A percentile compares a stretch with the other conserved stretches of the same genome.
phyloP scores from a whole-genome alignment of 1,140 invertebrate genomes.

The Thaumetopoea pityocampa region DNA sequence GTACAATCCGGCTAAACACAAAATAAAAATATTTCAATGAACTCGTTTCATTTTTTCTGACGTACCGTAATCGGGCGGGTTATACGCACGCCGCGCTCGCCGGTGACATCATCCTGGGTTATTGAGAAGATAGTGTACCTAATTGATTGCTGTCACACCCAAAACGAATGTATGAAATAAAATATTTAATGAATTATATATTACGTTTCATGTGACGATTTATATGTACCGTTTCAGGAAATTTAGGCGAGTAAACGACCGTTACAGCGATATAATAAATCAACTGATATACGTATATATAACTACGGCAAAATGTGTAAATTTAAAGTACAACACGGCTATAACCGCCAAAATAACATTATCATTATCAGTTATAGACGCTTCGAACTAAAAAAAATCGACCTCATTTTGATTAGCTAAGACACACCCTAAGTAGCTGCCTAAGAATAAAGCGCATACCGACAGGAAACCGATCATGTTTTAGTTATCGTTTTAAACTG shows the following conservation, averaged over 20 bases:
- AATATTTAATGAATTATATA: neutral
- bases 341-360: neutral
- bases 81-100: conserved; percentile 17
- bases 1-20: too few relatives aligned
- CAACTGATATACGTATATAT: neutral
- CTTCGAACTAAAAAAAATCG: conserved; percentile 40
- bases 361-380: conserved; percentile 6
- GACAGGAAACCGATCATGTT: conserved; percentile 9
- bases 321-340: conserved; percentile 9
- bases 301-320: neutral
- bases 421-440: conserved; percentile 35
- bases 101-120: conserved; percentile 26
- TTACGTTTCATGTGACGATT: too few relatives aligned
- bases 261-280: too few relatives aligned
- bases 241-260: too few relatives aligned
- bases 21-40: too few relatives aligned
- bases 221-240: too few relatives aligned
- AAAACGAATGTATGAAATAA: conserved; percentile 13
- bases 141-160: conserved; percentile 30
- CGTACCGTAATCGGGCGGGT: conserved; percentile 18
- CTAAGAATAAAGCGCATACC: conserved; percentile 18
- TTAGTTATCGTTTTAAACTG: conserved; percentile 27
- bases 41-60: too few relatives aligned
- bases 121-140: conserved; percentile 22
- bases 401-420: conserved; percentile 31